phyloP scores from a whole-genome alignment of 37 sponge, comb jelly and placozoan genomes.

The Beroe forskalii region DNA sequence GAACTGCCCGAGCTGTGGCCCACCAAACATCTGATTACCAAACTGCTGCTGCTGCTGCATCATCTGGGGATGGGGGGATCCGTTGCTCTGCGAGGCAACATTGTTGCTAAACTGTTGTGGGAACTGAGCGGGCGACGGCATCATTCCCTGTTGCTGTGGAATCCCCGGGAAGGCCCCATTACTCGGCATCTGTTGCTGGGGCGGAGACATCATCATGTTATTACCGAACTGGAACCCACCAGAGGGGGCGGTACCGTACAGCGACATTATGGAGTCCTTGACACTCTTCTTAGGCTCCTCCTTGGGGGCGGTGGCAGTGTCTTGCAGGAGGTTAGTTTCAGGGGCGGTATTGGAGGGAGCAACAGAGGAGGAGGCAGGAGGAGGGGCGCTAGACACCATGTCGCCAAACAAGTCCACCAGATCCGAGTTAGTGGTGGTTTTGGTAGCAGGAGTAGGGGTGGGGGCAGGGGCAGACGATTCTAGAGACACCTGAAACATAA shows the following conservation, averaged over 20 bases:
- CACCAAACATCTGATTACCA: no score
- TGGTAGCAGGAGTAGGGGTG: not conserved
- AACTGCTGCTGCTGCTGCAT: conserved; percentile 11
- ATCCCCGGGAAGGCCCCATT: not conserved
- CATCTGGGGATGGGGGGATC: no score
- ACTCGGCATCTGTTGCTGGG: not conserved
- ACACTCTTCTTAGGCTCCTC: conserved; percentile 38
- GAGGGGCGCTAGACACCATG: conserved; percentile 52
- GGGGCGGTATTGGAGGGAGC: not conserved
- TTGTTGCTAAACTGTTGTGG: not conserved
- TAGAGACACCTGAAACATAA: conserved; percentile 54
- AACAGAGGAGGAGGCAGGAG: not conserved
- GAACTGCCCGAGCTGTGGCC: no score
- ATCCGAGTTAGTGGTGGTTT: not conserved
- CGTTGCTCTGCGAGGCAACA: not conserved
- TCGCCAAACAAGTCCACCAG: conserved; percentile 59
- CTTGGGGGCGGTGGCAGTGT: not conserved
- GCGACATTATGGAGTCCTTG: conserved; percentile 61
- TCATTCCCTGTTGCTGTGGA: not conserved
- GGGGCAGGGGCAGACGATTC: conserved; percentile 40
- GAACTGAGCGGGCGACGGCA: not conserved
- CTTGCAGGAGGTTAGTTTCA: not conserved
- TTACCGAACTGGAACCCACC: not conserved
- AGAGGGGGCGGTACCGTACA: conserved; percentile 12
- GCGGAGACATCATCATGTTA: not conserved